Base-by-base conservation (phyloP, 2,797 vertebrate genomes). In the Pyrrhura leucotis region DNA sequence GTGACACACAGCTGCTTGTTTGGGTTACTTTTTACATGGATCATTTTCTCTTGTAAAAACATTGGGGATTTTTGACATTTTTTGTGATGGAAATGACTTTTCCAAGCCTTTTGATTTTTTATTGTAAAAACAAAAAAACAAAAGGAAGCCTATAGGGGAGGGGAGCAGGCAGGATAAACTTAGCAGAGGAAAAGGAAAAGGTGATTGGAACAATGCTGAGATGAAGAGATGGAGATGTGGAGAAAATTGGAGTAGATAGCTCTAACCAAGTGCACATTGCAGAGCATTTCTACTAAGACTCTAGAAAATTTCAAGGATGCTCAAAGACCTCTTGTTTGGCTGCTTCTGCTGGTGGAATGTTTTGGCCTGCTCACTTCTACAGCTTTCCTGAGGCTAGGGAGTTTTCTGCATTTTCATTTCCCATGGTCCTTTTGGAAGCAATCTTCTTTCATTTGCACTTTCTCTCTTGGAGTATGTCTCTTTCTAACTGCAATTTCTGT, bases 311-410 rank as follows among this genome's bases (percentile, higher is more conserved):
- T 94, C 51, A 53, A 92, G 40, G 65, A 77, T 94, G 56, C 45
- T 53, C 56, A 68, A 25, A 42, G 45, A 58, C 85, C 53, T 85
- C 75, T 1, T 4, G 87, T 77, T 90, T 92, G 71, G 68, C 89
- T 92, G 61, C 56, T 87, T 87, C 67, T 94, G 35, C 51, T 82
- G 65, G 37, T 89, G 40, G 63, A 94, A 79, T 58, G 71, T 93
- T 94, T 96, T 95, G 33, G 84, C 89, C 86, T 89, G 45, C 81
- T 94, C 61, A 31, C 35, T 12, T 85, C 61, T 62, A 33, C 48
- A 88, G 48, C 56, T 97, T 93, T 97, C 95, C 93, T 89, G 90
- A 65, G 95, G 90, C 88, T 93, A 93, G 90, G 92, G 94, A 95
- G 94, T 94, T 96, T 86, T 97, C 92, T 85, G 84, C n/a, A 13